Base-by-base conservation (phyloP, 2,888 invertebrate species). In the Trissoscelio sp. region DNA sequence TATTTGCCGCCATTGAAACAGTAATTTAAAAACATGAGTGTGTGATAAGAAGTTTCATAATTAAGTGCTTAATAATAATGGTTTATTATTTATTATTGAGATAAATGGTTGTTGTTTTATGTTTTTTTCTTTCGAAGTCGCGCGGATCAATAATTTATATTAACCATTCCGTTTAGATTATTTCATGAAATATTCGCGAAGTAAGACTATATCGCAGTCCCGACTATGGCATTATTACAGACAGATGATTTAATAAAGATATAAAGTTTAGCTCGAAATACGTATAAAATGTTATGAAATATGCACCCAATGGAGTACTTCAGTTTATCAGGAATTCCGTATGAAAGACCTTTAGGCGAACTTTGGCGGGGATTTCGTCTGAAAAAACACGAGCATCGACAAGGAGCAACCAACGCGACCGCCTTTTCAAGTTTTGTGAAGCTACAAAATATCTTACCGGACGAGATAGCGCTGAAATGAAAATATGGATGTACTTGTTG, bases 401-500 rank as follows among this genome's bases (percentile, higher is more conserved):
- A 79, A 74, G 62, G 34, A 67, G 46, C 31, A 44, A 60, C 39
- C 69, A 46, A 39, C 55, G 34, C 44, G 39, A 64, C n/a, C 18
- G 77, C 46, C 72, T 67, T 81, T 72, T 81, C 55, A 73, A 67
- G 55, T 72, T 81, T 72, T 62, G 67, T 22, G 31, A 55, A 77
- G 66, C 66, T 75, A 74, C 80, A 64, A 70, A 74, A 80, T 77
- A 80, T 81, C 72, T 81, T 72, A 34, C 66, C 48, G 51, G 57
- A 69, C 46, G 62, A 81, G 70, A 81, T 81, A 77, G 44, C 62
- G 46, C 31, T 73, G 81, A 67, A 77, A 77, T 77, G 77, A 73
- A 81, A 81, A 77, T 75, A 75, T 77, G 64, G 53, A 53, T 77
- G 70, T 77, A 80, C 70, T 80, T 80, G 70, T 72, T 81, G 70